Percentiles rank a stretch among this genome's conserved stretches.
Conservation (phyloP, 2,113 vertebrate species). For the Dunckerocampus dactyliophorus region DNA sequence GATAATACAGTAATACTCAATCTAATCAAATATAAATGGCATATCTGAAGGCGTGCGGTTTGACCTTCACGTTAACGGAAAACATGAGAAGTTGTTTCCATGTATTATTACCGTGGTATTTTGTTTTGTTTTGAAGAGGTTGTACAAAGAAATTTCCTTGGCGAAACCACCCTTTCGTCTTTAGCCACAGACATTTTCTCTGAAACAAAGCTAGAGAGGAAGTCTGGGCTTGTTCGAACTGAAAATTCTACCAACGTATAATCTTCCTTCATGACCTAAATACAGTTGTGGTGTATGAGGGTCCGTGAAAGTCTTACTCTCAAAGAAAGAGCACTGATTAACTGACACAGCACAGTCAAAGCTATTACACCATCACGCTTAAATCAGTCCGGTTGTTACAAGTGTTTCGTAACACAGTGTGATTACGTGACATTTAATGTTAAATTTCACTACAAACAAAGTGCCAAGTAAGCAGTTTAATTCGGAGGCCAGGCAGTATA, state of each 20-base stretch:
- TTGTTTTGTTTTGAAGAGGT: background rate
- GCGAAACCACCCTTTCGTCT: background rate
- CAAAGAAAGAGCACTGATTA: slow-evolving; percentile 43
- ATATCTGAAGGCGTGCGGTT: too few relatives aligned
- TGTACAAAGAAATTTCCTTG: background rate
- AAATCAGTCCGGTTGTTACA: slow-evolving; percentile 5
- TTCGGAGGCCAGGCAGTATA: background rate
- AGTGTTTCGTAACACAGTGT: slow-evolving; percentile 32
- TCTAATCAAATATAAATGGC: too few relatives aligned
- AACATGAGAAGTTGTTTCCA: background rate
- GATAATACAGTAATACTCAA: too few relatives aligned
- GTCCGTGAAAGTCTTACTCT: slow-evolving; percentile 15
- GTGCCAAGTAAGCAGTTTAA: slow-evolving; percentile 23
- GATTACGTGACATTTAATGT: slow-evolving; percentile 31
- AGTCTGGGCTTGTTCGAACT: background rate
- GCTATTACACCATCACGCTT: slow-evolving; percentile 14
- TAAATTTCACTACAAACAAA: slow-evolving; percentile 20
- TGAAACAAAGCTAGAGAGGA: background rate
- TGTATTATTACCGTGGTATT: too few relatives aligned
- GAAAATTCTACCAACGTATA: background rate
- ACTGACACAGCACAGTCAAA: slow-evolving; percentile 28
- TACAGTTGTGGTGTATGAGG: slow-evolving; percentile 2
- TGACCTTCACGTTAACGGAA: background rate
- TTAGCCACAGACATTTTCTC: background rate
- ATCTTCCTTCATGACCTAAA: background rate